These are phyloP conservation scores for Hypena proboscidalis DNA, from an alignment of 2,888 invertebrate genomes.

Conservation along the genomic window DNA sequence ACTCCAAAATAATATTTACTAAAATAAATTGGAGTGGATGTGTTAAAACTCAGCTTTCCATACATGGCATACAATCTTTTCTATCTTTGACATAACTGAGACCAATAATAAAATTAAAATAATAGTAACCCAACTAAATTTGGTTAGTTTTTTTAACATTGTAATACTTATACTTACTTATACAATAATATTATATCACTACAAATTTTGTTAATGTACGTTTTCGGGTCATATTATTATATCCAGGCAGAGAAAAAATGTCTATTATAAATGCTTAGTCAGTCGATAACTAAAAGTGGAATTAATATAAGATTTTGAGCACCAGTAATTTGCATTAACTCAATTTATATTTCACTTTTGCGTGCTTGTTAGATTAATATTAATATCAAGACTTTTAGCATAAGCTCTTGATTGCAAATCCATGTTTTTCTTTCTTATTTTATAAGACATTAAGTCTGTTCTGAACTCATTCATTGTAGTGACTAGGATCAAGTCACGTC, in stretches of 20 bases:
- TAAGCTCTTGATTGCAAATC: too few species aligned
- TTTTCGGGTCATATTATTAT: constrained; percentile 17
- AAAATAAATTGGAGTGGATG: constrained; percentile 30
- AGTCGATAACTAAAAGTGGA: constrained; percentile 48
- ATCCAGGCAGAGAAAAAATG: constrained; percentile 16
- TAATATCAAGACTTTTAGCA: too few species aligned
- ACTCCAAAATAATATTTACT: constrained; percentile 25
- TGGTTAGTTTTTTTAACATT: constrained; percentile 73
- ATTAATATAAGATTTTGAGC: constrained; percentile 45
- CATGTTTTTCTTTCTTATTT: too few species aligned
- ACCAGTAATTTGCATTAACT: constrained; percentile 47
- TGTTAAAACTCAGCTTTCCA: constrained; percentile 23
- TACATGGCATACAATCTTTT: constrained; percentile 57
- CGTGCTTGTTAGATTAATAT: not conserved
- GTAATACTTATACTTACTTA: constrained; percentile 63
- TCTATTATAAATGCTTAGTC: constrained; percentile 57
- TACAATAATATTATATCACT: constrained; percentile 72
- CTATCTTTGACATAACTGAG: constrained; percentile 81
- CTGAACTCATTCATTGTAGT: too few species aligned
- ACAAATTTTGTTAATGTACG: constrained; percentile 46
- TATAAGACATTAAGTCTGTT: too few species aligned
- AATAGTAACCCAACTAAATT: constrained; percentile 71
- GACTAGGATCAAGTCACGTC: constrained; percentile 19
- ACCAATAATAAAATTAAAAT: constrained; percentile 71
- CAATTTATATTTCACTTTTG: constrained; percentile 19